Evolutionary conservation across 2,888 invertebrate genomes (phyloP), one percentile per base, ranked within the genome.

Genomic region (Pristionchus entomophagus): DNA sequence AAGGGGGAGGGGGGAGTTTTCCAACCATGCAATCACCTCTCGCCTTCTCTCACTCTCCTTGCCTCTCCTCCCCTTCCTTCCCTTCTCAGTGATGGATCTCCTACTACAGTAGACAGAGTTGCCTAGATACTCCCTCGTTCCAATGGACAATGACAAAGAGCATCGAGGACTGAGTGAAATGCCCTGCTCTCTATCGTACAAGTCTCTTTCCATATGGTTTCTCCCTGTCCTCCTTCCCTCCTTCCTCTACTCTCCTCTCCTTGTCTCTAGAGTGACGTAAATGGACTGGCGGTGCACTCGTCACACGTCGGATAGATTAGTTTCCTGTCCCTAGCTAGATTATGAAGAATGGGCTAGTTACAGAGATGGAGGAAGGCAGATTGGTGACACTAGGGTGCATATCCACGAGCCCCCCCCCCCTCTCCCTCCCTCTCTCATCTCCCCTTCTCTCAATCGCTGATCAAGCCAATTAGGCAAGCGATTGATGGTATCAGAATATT

Each of bases 311-410:
- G n/a, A 29, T 3, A 41, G 73, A 73, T 73, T 73, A 73, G 45
- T 73, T 73, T 73, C 73, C 73, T 73, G 73, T 17, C 41, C 10
- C 41, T n/a, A n/a, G 73, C n/a, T 73, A 73, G 41, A 73, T 73
- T 41, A 73, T 73, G 73, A 73, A 73, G 73, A 73, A 73, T 73
- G 73, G 73, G 41, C n/a, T 73, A 73, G 45, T 73, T 73, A 73
- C 41, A 73, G 73, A 45, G 73, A 45, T 45, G 45, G 45, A 45
- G 73, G n/a, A 22, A 69, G 69, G 32, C n/a, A 19, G n/a, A 45
- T 29, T 29, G 65, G 65, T 19, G 32, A 65, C 32, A 19, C 65
- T 17, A 12, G 65, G 35, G 35, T n/a, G n/a, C n/a, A n/a, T n/a
- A n/a, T n/a, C n/a, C n/a, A n/a, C n/a, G 35, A 45, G 45, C 8